These are phyloP conservation scores for Limanda limanda DNA, from an alignment of 2,113 vertebrate genomes.

Conservation along the genomic window DNA sequence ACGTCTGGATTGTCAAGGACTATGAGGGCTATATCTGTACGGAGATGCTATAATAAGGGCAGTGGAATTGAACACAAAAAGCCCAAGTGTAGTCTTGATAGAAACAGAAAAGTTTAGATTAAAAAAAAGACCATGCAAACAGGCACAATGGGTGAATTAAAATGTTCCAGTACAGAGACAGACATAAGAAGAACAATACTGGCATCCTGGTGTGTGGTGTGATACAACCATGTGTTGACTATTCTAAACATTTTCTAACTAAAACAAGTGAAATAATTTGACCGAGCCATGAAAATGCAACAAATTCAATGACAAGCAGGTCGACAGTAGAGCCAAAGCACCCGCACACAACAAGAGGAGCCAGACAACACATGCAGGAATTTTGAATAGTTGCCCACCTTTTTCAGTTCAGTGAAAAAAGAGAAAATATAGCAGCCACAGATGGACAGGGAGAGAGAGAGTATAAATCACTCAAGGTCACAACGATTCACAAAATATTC, in stretches of 20 bases:
- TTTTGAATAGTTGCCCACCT: constrained; percentile 45
- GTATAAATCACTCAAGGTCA: constrained; percentile 65
- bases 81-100: constrained; percentile 20
- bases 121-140: constrained; percentile 57
- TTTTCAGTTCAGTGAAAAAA: constrained; percentile 41
- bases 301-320: constrained; percentile 37
- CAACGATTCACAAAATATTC: constrained; percentile 67
- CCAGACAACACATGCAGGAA: constrained; percentile 54
- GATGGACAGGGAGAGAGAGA: constrained; percentile 41
- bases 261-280: constrained; percentile 51
- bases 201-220: constrained; percentile 36
- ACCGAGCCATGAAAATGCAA: constrained; percentile 67
- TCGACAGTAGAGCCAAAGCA: constrained; percentile 31
- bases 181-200: constrained; percentile 56
- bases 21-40: constrained; percentile 38
- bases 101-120: constrained; percentile 39
- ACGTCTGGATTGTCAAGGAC: constrained; percentile 67
- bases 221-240: constrained; percentile 35
- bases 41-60: constrained; percentile 49
- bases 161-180: constrained; percentile 48
- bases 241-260: constrained; percentile 32
- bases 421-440: constrained; percentile 67
- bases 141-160: constrained; percentile 73
- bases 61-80: constrained; percentile 45
- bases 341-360: constrained; percentile 33